Conservation (phyloP, 1,140 invertebrate genomes). For the Polyergus mexicanus region DNA sequence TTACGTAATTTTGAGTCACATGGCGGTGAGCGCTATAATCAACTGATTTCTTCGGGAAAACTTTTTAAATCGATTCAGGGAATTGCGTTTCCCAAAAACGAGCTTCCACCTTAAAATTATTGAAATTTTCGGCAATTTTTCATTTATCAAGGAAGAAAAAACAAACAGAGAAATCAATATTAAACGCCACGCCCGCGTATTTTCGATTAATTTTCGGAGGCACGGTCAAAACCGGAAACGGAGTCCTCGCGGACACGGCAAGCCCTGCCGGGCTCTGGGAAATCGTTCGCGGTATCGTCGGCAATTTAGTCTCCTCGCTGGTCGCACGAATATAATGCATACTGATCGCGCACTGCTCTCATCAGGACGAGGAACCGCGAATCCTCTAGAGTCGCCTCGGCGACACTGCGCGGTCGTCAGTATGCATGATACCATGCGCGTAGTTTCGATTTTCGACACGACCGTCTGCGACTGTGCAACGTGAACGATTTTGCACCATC, state of each 20-base stretch:
- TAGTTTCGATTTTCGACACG: slow-evolving; percentile 71
- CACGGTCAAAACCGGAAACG: neutral
- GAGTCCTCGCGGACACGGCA: neutral
- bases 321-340: slow-evolving; percentile 17
- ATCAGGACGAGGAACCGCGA: slow-evolving; percentile 12
- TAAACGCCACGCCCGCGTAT: neutral
- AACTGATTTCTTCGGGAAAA: neutral
- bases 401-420: slow-evolving; percentile 42
- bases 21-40: neutral
- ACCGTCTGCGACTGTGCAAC: slow-evolving; percentile 70
- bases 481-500: slow-evolving; percentile 68
- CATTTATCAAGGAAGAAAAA: neutral
- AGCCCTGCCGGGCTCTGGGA: neutral
- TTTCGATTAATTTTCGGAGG: neutral
- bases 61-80: neutral
- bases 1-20: slow-evolving; percentile 27
- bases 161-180: neutral
- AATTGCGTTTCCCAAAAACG: neutral
- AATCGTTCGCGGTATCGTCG: neutral
- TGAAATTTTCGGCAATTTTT: neutral
- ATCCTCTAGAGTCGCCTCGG: slow-evolving; percentile 6
- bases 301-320: neutral
- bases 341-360: slow-evolving; percentile 28
- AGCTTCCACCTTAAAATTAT: neutral
- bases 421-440: slow-evolving; percentile 42